These are phyloP conservation scores for Lanius ludovicianus DNA, from an alignment of 2,113 vertebrate species.

Conservation along the genomic window DNA sequence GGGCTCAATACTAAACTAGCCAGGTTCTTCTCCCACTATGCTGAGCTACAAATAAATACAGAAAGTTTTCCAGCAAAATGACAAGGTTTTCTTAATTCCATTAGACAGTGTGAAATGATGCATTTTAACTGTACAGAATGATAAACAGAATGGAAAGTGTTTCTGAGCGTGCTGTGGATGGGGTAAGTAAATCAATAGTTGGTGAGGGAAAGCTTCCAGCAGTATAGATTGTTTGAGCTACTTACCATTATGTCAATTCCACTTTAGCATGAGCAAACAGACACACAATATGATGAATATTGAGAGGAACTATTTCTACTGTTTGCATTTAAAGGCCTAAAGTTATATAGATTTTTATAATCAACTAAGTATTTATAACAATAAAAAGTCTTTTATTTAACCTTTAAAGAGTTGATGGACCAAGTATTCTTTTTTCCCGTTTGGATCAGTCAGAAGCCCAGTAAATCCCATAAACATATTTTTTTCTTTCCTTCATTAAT, in stretches of 20 bases:
- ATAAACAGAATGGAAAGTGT: constrained; percentile 60
- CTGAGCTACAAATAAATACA: constrained; percentile 33
- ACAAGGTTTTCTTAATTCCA: constrained; percentile 50
- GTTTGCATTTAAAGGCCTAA: constrained; percentile 53
- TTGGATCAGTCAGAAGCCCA: not conserved
- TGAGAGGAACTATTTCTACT: constrained; percentile 46
- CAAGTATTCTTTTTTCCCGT: not conserved
- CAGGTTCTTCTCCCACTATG: not conserved
- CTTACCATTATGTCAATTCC: constrained; percentile 74
- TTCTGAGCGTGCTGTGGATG: constrained; percentile 43
- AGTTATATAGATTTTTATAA: constrained; percentile 69
- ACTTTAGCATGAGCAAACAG: constrained; percentile 70
- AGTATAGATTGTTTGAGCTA: constrained; percentile 72
- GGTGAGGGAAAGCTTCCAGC: constrained; percentile 65
- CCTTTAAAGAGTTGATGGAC: not conserved
- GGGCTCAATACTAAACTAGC: not conserved
- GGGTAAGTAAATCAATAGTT: constrained; percentile 72
- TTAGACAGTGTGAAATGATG: constrained; percentile 45
- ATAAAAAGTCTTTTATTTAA: constrained; percentile 57
- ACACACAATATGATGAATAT: constrained; percentile 47
- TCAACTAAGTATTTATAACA: constrained; percentile 58
- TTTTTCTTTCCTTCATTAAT: not conserved
- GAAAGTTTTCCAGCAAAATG: constrained; percentile 51
- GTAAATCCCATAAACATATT: not conserved
- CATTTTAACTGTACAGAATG: constrained; percentile 23